A percentile compares a stretch with the other conserved stretches of the same genome.
Conservation (phyloP, 2,888 invertebrate genomes). For the Ectropis crepuscularia region DNA sequence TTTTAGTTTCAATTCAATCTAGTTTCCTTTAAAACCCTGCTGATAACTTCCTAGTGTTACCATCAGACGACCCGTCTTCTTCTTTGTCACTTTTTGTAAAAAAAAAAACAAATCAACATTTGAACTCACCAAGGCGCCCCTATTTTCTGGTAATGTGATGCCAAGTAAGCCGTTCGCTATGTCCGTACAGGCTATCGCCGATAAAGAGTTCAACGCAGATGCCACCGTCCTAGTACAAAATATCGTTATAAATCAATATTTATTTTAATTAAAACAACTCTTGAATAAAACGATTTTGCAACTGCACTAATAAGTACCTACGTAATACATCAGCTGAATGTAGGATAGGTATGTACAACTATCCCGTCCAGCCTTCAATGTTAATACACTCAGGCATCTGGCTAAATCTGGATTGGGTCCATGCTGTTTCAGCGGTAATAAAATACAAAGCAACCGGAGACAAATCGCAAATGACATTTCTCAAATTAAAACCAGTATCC, state of each 20-base stretch:
- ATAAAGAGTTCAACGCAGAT: conserved; percentile 96
- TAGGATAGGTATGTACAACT: neutral
- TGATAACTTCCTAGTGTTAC: no score
- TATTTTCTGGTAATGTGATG: conserved; percentile 88
- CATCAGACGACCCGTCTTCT: neutral
- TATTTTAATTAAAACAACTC: neutral
- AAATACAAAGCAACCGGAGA: conserved; percentile 38
- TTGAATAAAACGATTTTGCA: neutral
- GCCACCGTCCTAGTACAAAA: conserved; percentile 92
- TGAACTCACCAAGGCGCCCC: conserved; percentile 89
- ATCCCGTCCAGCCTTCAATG: neutral
- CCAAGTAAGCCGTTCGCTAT: conserved; percentile 90
- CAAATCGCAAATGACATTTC: conserved; percentile 47
- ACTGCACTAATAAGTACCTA: neutral
- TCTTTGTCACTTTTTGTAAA: neutral
- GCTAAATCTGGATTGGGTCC: conserved; percentile 18
- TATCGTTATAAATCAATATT: conserved; percentile 30
- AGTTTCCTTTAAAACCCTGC: no score
- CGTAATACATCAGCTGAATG: neutral
- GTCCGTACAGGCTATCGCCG: conserved; percentile 96
- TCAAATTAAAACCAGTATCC: conserved; percentile 70
- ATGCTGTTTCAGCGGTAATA: conserved; percentile 21
- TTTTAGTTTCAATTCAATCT: no score
- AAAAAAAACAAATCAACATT: neutral
- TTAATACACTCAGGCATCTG: conserved; percentile 3